Percentiles rank a stretch among this genome's conserved stretches.
Conservation (phyloP, 2,888 invertebrate species). For the Sarcophaga variegata region DNA sequence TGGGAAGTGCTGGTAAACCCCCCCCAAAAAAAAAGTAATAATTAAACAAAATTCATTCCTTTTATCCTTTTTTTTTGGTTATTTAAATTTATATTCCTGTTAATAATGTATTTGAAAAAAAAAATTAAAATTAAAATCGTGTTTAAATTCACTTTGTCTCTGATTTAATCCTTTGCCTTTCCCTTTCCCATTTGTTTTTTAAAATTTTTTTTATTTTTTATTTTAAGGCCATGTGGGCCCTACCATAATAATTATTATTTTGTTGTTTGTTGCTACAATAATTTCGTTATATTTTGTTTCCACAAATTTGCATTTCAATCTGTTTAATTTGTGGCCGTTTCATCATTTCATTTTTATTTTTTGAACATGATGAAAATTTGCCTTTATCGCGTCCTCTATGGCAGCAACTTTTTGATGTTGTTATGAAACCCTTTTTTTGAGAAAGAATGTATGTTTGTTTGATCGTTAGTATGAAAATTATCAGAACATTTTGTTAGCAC, state of each 20-base stretch:
- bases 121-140: too few relatives aligned
- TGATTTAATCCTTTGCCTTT: not conserved
- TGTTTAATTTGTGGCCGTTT: constrained; percentile 15
- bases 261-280: constrained; percentile 36
- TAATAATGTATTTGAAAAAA: too few relatives aligned
- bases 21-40: too few relatives aligned
- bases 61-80: too few relatives aligned
- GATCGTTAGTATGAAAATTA: too few relatives aligned
- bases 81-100: too few relatives aligned
- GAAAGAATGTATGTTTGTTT: too few relatives aligned
- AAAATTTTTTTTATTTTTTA: not conserved
- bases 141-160: too few relatives aligned
- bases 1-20: too few relatives aligned
- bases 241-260: constrained; percentile 42
- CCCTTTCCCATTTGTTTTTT: not conserved
- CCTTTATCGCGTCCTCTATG: not conserved
- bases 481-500: too few relatives aligned
- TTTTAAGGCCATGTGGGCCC: constrained; percentile 19
- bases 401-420: not conserved
- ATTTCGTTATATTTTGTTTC: constrained; percentile 11
- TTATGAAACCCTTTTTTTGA: too few relatives aligned
- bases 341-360: constrained; percentile 14
- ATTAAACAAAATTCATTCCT: too few relatives aligned
- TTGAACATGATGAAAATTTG: not conserved
- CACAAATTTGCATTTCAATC: constrained; percentile 54